Conservation (phyloP, 2,797 vertebrate genomes). For the Micromesistius poutassou region DNA sequence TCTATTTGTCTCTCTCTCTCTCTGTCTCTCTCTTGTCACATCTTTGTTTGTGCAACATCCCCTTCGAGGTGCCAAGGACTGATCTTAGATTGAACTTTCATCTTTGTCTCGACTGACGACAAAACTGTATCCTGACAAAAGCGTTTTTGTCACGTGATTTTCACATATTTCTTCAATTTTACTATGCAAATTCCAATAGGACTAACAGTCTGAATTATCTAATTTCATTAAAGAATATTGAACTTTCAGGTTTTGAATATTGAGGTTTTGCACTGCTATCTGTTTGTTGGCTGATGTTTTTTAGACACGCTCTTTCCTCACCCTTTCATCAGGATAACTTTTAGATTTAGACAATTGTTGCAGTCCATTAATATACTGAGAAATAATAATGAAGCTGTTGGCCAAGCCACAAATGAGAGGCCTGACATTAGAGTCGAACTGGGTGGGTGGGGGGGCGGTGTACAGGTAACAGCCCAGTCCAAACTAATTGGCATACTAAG, state of each 20-base stretch:
- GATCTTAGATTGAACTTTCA: too few relatives aligned
- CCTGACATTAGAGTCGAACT: neutral
- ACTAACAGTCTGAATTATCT: neutral
- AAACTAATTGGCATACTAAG: neutral
- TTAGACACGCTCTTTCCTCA: neutral
- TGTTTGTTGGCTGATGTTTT: neutral
- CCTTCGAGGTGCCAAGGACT: neutral
- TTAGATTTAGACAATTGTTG: neutral
- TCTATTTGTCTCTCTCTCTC: neutral
- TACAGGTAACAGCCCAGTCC: neutral
- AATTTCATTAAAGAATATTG: neutral
- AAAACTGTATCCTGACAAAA: too few relatives aligned
- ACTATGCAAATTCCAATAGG: neutral
- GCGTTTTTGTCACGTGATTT: neutral
- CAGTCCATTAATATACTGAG: neutral
- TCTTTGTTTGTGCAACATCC: neutral
- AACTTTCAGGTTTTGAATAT: neutral
- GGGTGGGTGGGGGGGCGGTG: neutral
- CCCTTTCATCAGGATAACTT: neutral
- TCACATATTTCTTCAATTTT: neutral
- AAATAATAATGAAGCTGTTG: neutral
- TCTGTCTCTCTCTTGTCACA: neutral
- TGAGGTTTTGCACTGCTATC: neutral
- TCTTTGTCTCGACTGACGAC: too few relatives aligned
- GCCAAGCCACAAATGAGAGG: neutral